These are phyloP conservation scores for Trialeurodes vaporariorum DNA, from an alignment of 1,140 invertebrate genomes.

Conservation along the genomic window DNA sequence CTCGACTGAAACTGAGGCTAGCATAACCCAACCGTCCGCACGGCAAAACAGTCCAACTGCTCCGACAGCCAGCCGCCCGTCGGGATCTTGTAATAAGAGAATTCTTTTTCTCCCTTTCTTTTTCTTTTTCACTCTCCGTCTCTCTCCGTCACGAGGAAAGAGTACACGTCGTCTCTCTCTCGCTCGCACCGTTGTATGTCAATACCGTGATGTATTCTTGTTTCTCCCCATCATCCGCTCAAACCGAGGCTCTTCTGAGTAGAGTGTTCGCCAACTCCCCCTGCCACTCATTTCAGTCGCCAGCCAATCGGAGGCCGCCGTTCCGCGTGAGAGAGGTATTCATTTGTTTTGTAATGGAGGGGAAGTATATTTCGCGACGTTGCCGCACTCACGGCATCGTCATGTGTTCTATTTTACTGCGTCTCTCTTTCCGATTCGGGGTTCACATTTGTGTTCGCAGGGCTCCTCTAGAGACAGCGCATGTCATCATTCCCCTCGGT, in stretches of 20 bases:
- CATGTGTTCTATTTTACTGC: too few species aligned
- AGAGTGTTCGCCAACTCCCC: too few species aligned
- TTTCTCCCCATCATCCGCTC: too few species aligned
- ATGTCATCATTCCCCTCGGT: too few species aligned
- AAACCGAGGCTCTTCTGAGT: too few species aligned
- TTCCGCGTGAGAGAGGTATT: background rate
- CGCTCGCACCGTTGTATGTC: too few species aligned
- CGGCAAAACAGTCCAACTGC: background rate
- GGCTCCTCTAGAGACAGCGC: too few species aligned
- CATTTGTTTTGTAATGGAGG: background rate
- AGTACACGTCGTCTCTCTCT: too few species aligned
- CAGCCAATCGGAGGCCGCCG: background rate
- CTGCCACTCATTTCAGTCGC: background rate
- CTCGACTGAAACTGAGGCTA: background rate
- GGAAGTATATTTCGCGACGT: background rate
- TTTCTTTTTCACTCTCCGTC: background rate
- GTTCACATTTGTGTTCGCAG: too few species aligned
- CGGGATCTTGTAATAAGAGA: background rate
- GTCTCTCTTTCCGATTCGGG: background rate
- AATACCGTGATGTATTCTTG: too few species aligned
- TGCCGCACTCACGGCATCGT: too few species aligned
- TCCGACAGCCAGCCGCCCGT: background rate
- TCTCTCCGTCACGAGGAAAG: background rate
- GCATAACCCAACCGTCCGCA: background rate
- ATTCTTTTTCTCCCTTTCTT: background rate